Evolutionary conservation across 2,888 invertebrate genomes (phyloP).

Genomic region (Operophtera brumata): DNA sequence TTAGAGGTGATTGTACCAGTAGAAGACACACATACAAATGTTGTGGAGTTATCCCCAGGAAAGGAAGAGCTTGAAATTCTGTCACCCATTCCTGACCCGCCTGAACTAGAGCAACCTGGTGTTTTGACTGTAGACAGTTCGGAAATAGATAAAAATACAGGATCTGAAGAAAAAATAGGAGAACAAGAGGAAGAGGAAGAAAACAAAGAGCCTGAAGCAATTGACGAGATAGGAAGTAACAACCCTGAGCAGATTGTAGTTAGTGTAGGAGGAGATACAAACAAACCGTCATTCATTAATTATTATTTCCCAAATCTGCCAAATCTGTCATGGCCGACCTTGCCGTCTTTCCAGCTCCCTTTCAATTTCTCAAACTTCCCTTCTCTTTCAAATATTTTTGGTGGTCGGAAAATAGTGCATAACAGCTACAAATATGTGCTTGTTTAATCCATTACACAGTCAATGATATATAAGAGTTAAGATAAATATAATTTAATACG

Average conservation of each 20-base stretch:
- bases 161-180: conserved; percentile 3
- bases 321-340: conserved; percentile 2
- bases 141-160: conserved; percentile 6
- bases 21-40: conserved; percentile 18
- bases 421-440: conserved; percentile 10
- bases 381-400: conserved; percentile 10
- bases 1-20: conserved; percentile 12
- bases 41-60: not conserved
- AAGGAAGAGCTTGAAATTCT: conserved; percentile 11
- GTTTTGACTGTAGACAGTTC: not conserved
- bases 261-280: not conserved
- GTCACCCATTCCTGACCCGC: conserved; percentile 17
- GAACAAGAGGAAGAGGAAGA: conserved; percentile 17
- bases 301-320: not conserved
- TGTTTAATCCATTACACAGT: not conserved
- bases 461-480: no score
- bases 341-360: conserved; percentile 1
- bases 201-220: conserved; percentile 9
- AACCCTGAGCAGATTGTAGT: conserved; percentile 12
- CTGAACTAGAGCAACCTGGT: conserved; percentile 22
- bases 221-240: not conserved
- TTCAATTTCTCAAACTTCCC: conserved; percentile 9
- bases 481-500: no score
- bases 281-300: not conserved
- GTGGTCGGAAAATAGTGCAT: conserved; percentile 5